Conservation (phyloP, 2,888 invertebrate species). For the Eristalinus aeneus region DNA sequence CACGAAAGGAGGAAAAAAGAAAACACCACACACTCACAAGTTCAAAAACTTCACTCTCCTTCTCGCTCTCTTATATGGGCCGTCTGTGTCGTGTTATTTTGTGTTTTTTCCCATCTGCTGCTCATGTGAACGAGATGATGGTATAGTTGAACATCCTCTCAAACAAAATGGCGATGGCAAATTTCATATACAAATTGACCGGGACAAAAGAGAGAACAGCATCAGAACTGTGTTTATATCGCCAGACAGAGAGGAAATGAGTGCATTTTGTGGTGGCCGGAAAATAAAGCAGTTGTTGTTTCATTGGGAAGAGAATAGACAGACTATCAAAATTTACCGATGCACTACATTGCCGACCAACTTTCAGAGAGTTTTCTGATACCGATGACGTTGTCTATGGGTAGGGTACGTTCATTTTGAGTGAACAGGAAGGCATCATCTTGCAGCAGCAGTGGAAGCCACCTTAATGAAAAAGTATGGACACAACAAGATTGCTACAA, state of each 20-base stretch:
- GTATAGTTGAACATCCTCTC: conserved; percentile 41
- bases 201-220: conserved; percentile 28
- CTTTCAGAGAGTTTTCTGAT: conserved; percentile 1
- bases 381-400: conserved; percentile 40
- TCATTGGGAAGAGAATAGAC: conserved; percentile 27
- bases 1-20: conserved; percentile 55
- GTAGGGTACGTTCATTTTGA: neutral
- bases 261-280: neutral
- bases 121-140: conserved; percentile 36
- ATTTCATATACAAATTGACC: conserved; percentile 47
- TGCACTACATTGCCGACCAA: conserved; percentile 36
- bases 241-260: conserved; percentile 29
- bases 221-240: conserved; percentile 13
- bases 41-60: neutral
- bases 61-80: neutral
- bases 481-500: conserved; percentile 15
- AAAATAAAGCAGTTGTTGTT: conserved; percentile 14
- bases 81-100: neutral
- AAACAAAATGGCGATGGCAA: conserved; percentile 64
- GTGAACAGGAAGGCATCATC: conserved; percentile 32
- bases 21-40: conserved; percentile 18
- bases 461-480: conserved; percentile 45
- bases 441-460: neutral
- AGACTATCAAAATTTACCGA: neutral
- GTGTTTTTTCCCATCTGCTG: neutral